These are phyloP conservation scores for Neodiprion fabricii DNA, from an alignment of 1,140 invertebrate genomes.

Conservation along the genomic window DNA sequence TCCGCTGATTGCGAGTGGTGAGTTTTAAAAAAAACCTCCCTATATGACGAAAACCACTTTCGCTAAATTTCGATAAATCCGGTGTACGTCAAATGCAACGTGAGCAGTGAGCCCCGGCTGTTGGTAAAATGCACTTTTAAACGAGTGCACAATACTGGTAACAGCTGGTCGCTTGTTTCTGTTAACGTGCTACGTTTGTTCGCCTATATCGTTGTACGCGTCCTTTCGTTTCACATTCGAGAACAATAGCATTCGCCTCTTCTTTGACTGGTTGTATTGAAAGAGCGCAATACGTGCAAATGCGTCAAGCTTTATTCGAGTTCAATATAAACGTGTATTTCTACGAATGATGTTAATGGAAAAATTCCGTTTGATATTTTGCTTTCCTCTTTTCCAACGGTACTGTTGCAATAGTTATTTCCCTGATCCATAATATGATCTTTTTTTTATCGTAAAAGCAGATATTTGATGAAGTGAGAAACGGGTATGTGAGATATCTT, in stretches of 20 bases:
- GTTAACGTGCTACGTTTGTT: background rate
- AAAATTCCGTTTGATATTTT: background rate
- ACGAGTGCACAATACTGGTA: background rate
- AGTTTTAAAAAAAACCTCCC: background rate
- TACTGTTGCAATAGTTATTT: no score
- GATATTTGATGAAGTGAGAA: no score
- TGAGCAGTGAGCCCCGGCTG: background rate
- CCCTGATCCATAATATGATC: no score
- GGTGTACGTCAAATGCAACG: background rate
- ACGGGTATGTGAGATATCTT: no score
- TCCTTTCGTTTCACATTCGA: background rate
- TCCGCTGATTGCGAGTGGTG: background rate
- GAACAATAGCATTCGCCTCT: background rate
- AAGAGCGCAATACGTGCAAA: background rate
- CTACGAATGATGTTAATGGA: background rate
- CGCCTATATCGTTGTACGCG: background rate
- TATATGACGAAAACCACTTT: background rate
- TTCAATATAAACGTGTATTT: background rate
- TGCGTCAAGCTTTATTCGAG: no score
- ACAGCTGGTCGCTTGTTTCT: background rate
- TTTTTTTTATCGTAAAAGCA: no score
- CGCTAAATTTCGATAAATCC: background rate
- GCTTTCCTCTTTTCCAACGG: no score
- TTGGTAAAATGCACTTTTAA: background rate
- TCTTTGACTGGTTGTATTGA: background rate